Percentiles rank a stretch among this genome's conserved stretches.
Evolutionary conservation across 2,888 invertebrate genomes (phyloP).

Genomic region (Cheilosia pagana): DNA sequence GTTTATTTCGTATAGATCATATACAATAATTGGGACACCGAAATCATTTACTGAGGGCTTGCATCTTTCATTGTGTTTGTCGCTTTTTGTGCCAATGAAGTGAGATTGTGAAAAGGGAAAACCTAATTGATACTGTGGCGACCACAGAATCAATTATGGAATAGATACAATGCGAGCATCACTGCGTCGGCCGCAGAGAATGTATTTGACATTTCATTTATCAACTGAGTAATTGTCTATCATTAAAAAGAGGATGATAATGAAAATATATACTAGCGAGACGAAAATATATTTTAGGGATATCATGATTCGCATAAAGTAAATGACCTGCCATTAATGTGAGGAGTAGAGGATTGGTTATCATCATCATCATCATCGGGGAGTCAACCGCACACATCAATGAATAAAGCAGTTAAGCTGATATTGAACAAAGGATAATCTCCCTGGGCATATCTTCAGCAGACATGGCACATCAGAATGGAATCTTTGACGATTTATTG

Average conservation of each 20-base stretch:
- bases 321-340: conserved; percentile 41
- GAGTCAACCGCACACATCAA: conserved; percentile 36
- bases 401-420: conserved; percentile 42
- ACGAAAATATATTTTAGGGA: conserved; percentile 46
- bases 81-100: conserved; percentile 5
- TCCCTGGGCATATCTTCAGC: conserved; percentile 15
- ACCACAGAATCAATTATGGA: conserved; percentile 33
- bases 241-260: conserved; percentile 78
- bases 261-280: conserved; percentile 57
- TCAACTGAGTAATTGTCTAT: conserved; percentile 82
- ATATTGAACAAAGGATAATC: conserved; percentile 46
- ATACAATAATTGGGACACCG: conserved; percentile 24
- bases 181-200: conserved; percentile 57
- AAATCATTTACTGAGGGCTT: conserved; percentile 29
- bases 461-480: conserved; percentile 11
- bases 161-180: conserved; percentile 25
- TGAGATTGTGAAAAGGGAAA: conserved; percentile 19
- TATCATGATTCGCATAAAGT: conserved; percentile 49
- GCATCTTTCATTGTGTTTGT: neutral
- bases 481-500: conserved; percentile 37
- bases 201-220: conserved; percentile 82
- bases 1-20: conserved; percentile 9
- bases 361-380: conserved; percentile 23
- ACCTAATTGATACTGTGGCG: conserved; percentile 28
- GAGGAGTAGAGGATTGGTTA: conserved; percentile 20